Conservation (phyloP, 2,113 vertebrate genomes). For the Urocolius indicus region DNA sequence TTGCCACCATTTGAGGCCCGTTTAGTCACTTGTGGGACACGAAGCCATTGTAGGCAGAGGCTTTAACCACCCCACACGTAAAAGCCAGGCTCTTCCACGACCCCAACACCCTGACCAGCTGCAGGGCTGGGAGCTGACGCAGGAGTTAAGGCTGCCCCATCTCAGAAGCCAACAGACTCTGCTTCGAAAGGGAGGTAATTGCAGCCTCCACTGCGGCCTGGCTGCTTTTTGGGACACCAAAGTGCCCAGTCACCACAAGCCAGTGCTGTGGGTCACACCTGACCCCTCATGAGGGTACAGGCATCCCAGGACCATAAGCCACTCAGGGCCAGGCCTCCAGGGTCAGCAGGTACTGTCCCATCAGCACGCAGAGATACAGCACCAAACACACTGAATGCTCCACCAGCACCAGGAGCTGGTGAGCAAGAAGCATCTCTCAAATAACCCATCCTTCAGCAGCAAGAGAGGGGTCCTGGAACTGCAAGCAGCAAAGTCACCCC, state of each 20-base stretch:
- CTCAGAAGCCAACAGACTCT: neutral
- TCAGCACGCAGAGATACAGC: accelerated
- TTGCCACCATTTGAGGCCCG: neutral
- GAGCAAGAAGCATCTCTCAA: accelerated
- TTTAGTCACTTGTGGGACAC: neutral
- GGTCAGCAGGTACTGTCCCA: neutral
- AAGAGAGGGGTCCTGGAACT: neutral
- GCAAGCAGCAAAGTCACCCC: neutral
- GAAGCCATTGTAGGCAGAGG: neutral
- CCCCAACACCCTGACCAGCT: neutral
- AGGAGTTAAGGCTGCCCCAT: neutral
- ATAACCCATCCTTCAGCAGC: accelerated
- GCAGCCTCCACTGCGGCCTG: neutral
- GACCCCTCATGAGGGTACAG: neutral
- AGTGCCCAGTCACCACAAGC: neutral
- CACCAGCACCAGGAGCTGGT: neutral
- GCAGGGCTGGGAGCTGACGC: neutral
- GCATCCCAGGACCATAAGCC: neutral
- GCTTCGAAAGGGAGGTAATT: neutral
- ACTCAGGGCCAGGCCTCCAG: neutral
- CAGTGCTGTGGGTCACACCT: neutral
- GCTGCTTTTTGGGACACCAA: neutral
- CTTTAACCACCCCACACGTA: neutral
- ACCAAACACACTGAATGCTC: accelerated
- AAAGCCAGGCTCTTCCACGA: neutral